These are phyloP conservation scores for Propsilocerus akamusi DNA, from an alignment of 1,140 invertebrate genomes.

Conservation along the genomic window DNA sequence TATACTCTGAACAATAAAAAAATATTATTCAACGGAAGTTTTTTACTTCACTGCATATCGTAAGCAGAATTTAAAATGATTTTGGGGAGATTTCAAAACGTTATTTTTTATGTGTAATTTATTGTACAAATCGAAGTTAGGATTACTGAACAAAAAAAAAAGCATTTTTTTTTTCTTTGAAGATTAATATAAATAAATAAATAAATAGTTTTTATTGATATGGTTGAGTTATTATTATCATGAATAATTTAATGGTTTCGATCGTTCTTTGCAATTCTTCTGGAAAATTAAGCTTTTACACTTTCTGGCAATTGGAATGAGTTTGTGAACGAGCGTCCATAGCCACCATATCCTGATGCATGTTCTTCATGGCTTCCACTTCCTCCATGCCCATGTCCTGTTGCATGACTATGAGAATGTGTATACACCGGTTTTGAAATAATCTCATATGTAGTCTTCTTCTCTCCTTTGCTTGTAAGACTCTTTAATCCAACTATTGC, in stretches of 20 bases:
- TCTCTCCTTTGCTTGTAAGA: constrained; percentile 39
- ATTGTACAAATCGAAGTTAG: too few relatives aligned
- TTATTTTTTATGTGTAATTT: too few relatives aligned
- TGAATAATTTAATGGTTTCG: not conserved
- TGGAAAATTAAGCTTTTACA: constrained; percentile 1
- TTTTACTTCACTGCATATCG: too few relatives aligned
- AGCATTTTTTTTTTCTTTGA: too few relatives aligned
- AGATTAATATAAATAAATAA: too few relatives aligned
- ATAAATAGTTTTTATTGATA: too few relatives aligned
- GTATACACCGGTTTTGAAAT: constrained; percentile 61
- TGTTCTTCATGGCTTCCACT: constrained; percentile 30
- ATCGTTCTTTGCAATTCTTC: constrained; percentile 5
- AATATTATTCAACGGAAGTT: too few relatives aligned
- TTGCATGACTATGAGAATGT: constrained; percentile 48
- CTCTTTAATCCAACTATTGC: constrained; percentile 58
- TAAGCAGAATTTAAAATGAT: too few relatives aligned
- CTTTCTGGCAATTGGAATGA: constrained; percentile 12
- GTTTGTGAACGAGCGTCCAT: constrained; percentile 27
- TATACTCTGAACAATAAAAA: too few relatives aligned
- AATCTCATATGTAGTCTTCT: constrained; percentile 66
- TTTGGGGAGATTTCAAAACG: too few relatives aligned
- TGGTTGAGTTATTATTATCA: too few relatives aligned
- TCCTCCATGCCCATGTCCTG: constrained; percentile 42
- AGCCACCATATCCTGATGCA: constrained; percentile 34
- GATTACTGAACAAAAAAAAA: too few relatives aligned